Conservation (phyloP, 2,797 vertebrate species). For the Melanotaenia trifasciata region DNA sequence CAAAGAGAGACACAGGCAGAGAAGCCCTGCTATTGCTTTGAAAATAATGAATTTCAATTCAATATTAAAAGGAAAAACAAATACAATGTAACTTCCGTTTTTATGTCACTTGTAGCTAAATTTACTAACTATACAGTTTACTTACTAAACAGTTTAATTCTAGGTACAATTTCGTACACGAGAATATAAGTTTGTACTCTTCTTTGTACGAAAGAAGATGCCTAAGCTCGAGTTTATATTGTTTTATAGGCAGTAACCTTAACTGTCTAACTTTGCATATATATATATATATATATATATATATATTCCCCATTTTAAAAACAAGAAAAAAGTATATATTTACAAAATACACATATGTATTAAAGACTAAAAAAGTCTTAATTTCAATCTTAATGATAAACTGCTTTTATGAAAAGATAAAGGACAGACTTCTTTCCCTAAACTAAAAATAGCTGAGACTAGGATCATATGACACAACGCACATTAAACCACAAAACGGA, state of each 20-base stretch:
- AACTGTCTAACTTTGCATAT: no score
- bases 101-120: no score
- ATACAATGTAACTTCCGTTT: background rate
- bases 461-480: conserved; percentile 41
- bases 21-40: background rate
- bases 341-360: background rate
- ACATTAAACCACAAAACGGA: background rate
- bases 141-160: background rate
- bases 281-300: no score
- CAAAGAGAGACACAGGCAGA: background rate
- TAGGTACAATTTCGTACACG: background rate
- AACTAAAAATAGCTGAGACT: conserved; percentile 43
- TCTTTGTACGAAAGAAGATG: no score
- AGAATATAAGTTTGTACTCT: background rate
- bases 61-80: background rate
- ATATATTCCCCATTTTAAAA: background rate
- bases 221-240: no score
- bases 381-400: background rate
- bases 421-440: conserved; percentile 29
- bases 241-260: no score
- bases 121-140: background rate
- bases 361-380: background rate
- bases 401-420: background rate
- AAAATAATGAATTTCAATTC: background rate
- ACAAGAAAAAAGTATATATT: no score